Evolutionary conservation across 1,140 invertebrate genomes (phyloP), one percentile per base, ranked within the genome.

Genomic region (Holotrichia oblita): DNA sequence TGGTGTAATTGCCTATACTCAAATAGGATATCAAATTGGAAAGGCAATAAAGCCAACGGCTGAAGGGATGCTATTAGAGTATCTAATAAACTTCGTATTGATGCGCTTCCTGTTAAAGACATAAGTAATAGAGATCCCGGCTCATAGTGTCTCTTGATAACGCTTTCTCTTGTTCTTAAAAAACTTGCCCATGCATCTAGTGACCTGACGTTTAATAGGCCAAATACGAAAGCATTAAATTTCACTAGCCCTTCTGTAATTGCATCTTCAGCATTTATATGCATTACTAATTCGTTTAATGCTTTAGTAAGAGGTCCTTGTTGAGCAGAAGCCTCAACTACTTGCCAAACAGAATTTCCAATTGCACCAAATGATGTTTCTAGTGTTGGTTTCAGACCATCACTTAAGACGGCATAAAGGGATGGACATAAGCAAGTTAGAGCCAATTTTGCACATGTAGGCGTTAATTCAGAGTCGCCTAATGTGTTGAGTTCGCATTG

Each of bases 221-320:
- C 95, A 87, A 96, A 93, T 79, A 97, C 92, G 86, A 97, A 97
- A 75, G 95, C 95, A 87, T 96, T 95, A 84, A 97, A 96, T 85
- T 96, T 96, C 78, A 96, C 91, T 84, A 94, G 90, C 79, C 94
- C 95, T 87, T 96, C 95, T 3, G 93, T 93, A 1, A 97, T 91
- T 55, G 92, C 91, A 84, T 96, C 92, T 87, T 96, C 95, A 80
- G 91, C 92, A 85, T 96, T 96, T 80, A 97, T 92, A 84, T 93
- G 91, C 85, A 96, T 91, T 9, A 96, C 94, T 64, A 97, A 88
- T 84, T 97, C 95, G 87, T 95, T 94, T 1, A 97, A 87, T n/a
- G 94, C 93, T 85, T 95, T 93, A 6, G 95, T 95, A 59, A 95
- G 92, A 12, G 93, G 93, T 79, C 93, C 93, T 89, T 95, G 93